Conservation (phyloP, 2,888 invertebrate species). For the Philereme transversata region DNA sequence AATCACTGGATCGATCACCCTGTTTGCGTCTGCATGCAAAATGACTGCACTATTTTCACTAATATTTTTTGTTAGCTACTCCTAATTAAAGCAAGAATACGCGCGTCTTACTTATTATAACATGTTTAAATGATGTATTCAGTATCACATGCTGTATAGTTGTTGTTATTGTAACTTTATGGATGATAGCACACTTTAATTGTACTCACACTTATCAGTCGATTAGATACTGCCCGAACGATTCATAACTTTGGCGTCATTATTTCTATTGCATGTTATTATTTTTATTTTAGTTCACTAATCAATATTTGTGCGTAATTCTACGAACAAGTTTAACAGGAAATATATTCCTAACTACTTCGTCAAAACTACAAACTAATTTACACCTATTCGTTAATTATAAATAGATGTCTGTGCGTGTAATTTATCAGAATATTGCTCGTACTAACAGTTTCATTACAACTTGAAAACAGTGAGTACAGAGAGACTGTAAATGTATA, state of each 20-base stretch:
- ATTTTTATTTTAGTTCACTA: not conserved
- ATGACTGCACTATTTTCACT: slow-evolving; percentile 58
- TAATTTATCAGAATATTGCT: not conserved
- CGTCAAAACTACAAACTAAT: not conserved
- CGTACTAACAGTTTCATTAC: too few species aligned
- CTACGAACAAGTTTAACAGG: not conserved
- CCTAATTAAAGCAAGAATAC: not conserved
- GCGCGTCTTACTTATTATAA: not conserved
- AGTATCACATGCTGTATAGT: not conserved
- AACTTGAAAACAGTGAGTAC: too few species aligned
- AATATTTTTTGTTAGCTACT: slow-evolving; percentile 24
- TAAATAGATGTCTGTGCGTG: not conserved
- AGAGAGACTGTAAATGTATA: not conserved
- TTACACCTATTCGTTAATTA: not conserved
- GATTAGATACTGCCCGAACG: slow-evolving; percentile 8
- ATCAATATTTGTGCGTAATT: not conserved
- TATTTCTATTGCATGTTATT: not conserved
- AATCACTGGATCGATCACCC: slow-evolving; percentile 75
- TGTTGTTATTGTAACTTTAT: slow-evolving; percentile 13
- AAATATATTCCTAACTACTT: not conserved
- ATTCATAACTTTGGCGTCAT: slow-evolving; percentile 7
- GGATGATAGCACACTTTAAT: slow-evolving; percentile 16
- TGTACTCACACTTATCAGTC: slow-evolving; percentile 3
- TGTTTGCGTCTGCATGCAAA: slow-evolving; percentile 64
- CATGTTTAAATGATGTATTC: not conserved